Conservation (phyloP, 2,797 vertebrate species). For the Myotis vivesi region DNA sequence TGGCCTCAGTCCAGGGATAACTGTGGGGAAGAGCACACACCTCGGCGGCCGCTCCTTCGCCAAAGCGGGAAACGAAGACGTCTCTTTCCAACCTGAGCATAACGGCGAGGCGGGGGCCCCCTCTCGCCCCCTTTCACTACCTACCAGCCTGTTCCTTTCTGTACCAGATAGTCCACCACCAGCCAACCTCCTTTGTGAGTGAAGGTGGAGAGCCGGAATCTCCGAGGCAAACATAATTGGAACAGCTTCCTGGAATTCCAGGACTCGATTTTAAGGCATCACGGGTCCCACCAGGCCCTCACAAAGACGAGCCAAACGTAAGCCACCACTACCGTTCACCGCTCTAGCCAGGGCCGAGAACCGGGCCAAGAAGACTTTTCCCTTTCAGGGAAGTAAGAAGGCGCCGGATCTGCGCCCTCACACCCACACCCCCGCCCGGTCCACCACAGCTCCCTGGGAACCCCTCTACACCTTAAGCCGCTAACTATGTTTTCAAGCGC, state of each 20-base stretch:
- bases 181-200: not conserved
- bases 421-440: too few relatives aligned
- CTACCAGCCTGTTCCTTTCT: not conserved
- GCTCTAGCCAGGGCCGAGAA: not conserved
- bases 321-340: not conserved
- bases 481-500: not conserved
- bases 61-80: not conserved
- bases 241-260: not conserved
- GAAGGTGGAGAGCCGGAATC: not conserved
- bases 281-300: not conserved
- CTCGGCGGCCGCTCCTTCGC: not conserved
- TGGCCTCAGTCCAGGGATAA: not conserved
- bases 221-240: not conserved
- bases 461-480: accelerated
- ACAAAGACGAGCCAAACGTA: not conserved
- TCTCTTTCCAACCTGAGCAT: not conserved
- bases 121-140: not conserved
- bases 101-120: not conserved
- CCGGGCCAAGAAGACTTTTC: not conserved
- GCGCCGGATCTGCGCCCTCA: not conserved
- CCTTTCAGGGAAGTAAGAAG: not conserved
- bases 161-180: not conserved
- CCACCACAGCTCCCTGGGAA: not conserved
- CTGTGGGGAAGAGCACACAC: not conserved
- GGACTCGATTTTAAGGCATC: not conserved